A percentile compares a stretch with the other conserved stretches of the same genome.
Evolutionary conservation across 2,113 vertebrate genomes (phyloP).

Genomic region (Cervus canadensis): DNA sequence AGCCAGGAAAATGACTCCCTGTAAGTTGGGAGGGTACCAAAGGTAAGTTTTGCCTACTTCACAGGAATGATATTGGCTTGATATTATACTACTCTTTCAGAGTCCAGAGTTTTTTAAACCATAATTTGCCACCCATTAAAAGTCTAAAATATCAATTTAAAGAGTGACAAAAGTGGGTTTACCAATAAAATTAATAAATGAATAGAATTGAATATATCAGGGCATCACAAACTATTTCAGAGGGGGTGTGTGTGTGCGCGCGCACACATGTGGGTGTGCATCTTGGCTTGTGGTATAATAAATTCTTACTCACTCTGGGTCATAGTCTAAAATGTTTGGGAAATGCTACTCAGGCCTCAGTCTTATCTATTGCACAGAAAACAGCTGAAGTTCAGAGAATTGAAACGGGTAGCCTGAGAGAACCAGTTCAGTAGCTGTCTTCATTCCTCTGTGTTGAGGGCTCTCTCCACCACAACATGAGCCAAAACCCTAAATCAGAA

Average conservation of each 20-base stretch:
- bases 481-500: background rate
- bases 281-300: background rate
- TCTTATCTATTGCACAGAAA: background rate
- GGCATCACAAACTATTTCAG: background rate
- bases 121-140: background rate
- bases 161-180: background rate
- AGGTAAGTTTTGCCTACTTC: background rate
- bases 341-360: background rate
- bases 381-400: background rate
- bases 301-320: background rate
- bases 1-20: background rate
- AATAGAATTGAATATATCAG: background rate
- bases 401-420: background rate
- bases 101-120: background rate
- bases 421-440: background rate
- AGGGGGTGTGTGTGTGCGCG: background rate
- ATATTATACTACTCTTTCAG: background rate
- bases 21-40: background rate
- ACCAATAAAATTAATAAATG: background rate
- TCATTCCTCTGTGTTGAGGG: background rate
- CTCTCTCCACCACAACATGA: background rate
- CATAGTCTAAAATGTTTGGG: background rate
- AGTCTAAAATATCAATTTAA: background rate
- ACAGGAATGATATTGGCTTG: background rate
- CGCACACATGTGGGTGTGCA: background rate